phyloP scores from a whole-genome alignment of 2,113 vertebrate genomes.

The Aldabrachelys gigantea region DNA sequence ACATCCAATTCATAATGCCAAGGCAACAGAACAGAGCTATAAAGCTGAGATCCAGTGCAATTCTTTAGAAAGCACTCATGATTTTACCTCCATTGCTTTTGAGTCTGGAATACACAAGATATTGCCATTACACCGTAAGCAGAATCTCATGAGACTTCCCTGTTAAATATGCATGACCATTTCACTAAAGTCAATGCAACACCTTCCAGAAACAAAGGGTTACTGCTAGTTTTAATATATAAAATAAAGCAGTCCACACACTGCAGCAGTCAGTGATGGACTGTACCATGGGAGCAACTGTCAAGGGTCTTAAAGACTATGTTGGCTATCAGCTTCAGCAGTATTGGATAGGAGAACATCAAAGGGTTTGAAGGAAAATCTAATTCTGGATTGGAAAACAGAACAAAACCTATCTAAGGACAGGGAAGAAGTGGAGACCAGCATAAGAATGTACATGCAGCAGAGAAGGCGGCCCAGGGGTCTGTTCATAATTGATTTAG shows the following conservation, averaged over 20 bases:
- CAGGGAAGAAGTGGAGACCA: fast-evolving
- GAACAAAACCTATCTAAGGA: neutral
- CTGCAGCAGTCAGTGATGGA: neutral
- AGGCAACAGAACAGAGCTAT: neutral
- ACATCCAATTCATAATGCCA: neutral
- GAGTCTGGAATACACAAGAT: neutral
- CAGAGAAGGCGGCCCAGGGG: neutral
- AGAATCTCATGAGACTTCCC: neutral
- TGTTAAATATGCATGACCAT: neutral
- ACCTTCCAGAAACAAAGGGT: neutral
- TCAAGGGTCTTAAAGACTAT: fast-evolving
- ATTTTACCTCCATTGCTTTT: neutral
- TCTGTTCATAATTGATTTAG: neutral
- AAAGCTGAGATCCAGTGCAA: neutral
- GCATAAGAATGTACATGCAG: neutral
- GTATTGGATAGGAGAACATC: neutral
- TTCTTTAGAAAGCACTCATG: neutral
- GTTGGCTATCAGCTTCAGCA: fast-evolving
- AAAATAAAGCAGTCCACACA: neutral
- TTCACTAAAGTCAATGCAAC: neutral
- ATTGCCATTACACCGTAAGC: neutral
- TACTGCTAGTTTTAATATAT: neutral
- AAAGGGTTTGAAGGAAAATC: neutral
- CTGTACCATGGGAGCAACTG: neutral
- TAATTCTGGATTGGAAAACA: neutral